Conservation (phyloP, 2,113 vertebrate genomes). For the Equus przewalskii region DNA sequence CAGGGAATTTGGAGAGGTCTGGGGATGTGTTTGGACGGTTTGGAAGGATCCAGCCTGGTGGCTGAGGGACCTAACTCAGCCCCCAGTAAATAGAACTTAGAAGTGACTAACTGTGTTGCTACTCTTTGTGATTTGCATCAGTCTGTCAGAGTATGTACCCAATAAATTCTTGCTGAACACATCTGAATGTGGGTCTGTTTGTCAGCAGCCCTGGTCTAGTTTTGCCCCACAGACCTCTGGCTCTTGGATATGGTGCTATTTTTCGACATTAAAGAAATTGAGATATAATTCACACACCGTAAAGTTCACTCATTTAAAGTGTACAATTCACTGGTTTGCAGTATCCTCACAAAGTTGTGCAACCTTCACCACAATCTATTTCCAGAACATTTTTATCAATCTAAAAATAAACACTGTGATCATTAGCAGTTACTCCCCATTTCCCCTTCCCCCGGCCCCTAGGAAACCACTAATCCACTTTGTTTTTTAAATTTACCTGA, state of each 20-base stretch:
- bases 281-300: not conserved
- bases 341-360: not conserved
- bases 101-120: not conserved
- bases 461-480: not conserved
- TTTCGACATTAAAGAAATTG: not conserved
- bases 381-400: not conserved
- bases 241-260: conserved; percentile 1
- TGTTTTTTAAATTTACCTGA: not conserved
- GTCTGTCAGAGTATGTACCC: not conserved
- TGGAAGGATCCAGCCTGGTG: not conserved
- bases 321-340: not conserved
- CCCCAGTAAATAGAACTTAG: not conserved
- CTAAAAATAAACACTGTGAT: not conserved
- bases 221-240: not conserved
- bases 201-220: not conserved
- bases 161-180: not conserved
- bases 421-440: not conserved
- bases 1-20: conserved; percentile 17
- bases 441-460: not conserved
- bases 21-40: not conserved
- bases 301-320: conserved; percentile 16
- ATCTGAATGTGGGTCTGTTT: conserved; percentile 6
- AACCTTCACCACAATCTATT: not conserved
- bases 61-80: not conserved
- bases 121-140: not conserved